Base-by-base conservation (phyloP, 1,140 invertebrate genomes). In the Dermatophagoides farinae region DNA sequence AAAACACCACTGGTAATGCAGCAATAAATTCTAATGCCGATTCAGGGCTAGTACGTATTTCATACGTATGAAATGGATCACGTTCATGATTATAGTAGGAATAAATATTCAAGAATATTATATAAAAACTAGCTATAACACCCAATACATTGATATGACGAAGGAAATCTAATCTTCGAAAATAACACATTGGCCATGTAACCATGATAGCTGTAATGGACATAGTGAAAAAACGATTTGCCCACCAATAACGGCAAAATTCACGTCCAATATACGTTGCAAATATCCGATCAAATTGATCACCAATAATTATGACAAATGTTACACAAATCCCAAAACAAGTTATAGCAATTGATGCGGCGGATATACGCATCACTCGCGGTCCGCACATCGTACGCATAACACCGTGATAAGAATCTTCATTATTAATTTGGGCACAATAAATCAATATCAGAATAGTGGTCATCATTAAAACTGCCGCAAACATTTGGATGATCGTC, bases 271-370 rank as follows among this genome's bases (percentile, higher is more conserved):
- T 31, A 43, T 47, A 60, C 9, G 58, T 60, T 2, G 58, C 58
- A 22, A 60, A 52, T 16, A 60, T 73, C 68, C 79, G 71, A 65
- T 82, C 80, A 68, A 78, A 80, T 65, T 83, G 80, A 70, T 83
- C 81, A 0, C 80, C 80, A 63, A 83, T 78, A 10, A 83, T 78
- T 60, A 83, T 81, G 22, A 83, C 69, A 68, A 82, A 83, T 14
- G 80, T 82, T 39, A 83, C 72, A 65, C 80, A 81, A 20, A 80
- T 80, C 37, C 81, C 81, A 67, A 80, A 82, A 66, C 79, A 81
- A 64, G 82, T 82, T 8, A 80, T 62, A 12, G 76, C 69, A 0
- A 82, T 72, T 43, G 73, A 77, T 20, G 77, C 57, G 0, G 79
- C 76, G 54, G 77, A 76, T 2, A 76, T 61, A 49, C 74, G 67